phyloP scores from a whole-genome alignment of 1,140 invertebrate genomes.

The Megathymus violae region DNA sequence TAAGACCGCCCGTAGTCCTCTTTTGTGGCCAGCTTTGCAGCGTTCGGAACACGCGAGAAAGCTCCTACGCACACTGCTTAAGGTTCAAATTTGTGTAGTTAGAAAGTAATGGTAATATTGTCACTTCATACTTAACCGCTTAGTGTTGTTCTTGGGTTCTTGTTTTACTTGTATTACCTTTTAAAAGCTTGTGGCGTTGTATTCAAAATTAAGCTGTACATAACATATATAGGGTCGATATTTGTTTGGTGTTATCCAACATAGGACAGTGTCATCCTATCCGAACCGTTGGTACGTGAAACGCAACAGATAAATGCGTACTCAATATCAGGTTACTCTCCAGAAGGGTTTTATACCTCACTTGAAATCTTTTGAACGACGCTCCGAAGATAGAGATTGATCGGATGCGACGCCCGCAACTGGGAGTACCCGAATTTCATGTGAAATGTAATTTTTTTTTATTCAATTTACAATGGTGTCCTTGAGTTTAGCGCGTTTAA shows the following conservation, averaged over 20 bases:
- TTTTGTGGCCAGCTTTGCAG: constrained; percentile 14
- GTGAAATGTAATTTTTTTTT: not conserved
- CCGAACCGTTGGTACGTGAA: constrained; percentile 64
- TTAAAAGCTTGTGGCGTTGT: constrained; percentile 28
- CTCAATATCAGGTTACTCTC: constrained; percentile 68
- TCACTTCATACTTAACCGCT: constrained; percentile 47
- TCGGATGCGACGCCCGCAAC: constrained; percentile 27
- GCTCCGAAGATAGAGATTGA: not conserved
- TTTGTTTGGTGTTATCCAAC: constrained; percentile 28
- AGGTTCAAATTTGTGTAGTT: constrained; percentile 31
- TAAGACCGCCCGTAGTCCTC: constrained; percentile 44
- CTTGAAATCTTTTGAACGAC: constrained; percentile 16
- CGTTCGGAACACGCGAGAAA: constrained; percentile 30
- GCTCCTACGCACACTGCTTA: constrained; percentile 34
- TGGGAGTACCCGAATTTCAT: constrained; percentile 4
- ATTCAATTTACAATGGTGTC: not conserved
- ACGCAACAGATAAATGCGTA: constrained; percentile 75
- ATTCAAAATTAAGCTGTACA: constrained; percentile 44
- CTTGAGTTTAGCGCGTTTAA: too few species aligned
- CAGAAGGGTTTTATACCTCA: constrained; percentile 42
- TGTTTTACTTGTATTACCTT: constrained; percentile 62
- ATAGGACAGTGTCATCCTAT: constrained; percentile 70
- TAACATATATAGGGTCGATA: constrained; percentile 34
- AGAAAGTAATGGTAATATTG: constrained; percentile 14
- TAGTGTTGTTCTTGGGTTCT: constrained; percentile 49